Evolutionary conservation across 2,797 vertebrate species (phyloP), one percentile per base, ranked within the genome.

Genomic region (Trematomus bernacchii): DNA sequence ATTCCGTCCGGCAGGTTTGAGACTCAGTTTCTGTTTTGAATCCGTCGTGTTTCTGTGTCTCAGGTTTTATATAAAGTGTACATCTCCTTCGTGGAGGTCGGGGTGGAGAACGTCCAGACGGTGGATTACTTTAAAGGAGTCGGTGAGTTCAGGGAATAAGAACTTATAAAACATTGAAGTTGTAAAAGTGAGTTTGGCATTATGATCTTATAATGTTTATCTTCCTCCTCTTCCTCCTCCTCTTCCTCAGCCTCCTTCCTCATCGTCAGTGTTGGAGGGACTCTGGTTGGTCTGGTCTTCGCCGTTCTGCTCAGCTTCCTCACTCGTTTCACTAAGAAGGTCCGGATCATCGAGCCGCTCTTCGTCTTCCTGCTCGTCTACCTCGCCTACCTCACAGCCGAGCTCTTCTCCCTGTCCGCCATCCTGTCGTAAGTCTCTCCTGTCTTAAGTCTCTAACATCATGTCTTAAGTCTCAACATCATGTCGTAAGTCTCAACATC

Each of bases 11-110:
- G 4, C 27, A 27, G 3, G 3, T 27, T 27, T 4, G 27, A 27
- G 27, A 4, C 27, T 27, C 27, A 4, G 27, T 4, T 27, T 27
- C 0, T 27, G 21, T 21, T 21, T 21, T 21, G 0, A 23, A 3
- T 23, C 23, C 23, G 23, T 27, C 3, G 7, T 60, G 9, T 43
- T 19, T 21, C 57, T 60, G 37, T 0, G 12, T 10, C 27, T 27
- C 85, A 99, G 98, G 98, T 98, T 75, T 81, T 99, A 47, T 99
- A 99, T 91, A 99, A 99, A 85, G 97, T 98, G 76, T 99, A 97
- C 90, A 99, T 98, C 72, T 98, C 97, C 54, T 98, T 99, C 67
- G 97, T 98, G 91, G 97, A 96, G 73, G 97, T 98, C 62, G 98
- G 98, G 54, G 92, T 95, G 10, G 94, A 87, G 5, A 97, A n/a